These are phyloP conservation scores for Drosophila santomea DNA, from an alignment of 1,140 invertebrate genomes.

Conservation along the genomic window DNA sequence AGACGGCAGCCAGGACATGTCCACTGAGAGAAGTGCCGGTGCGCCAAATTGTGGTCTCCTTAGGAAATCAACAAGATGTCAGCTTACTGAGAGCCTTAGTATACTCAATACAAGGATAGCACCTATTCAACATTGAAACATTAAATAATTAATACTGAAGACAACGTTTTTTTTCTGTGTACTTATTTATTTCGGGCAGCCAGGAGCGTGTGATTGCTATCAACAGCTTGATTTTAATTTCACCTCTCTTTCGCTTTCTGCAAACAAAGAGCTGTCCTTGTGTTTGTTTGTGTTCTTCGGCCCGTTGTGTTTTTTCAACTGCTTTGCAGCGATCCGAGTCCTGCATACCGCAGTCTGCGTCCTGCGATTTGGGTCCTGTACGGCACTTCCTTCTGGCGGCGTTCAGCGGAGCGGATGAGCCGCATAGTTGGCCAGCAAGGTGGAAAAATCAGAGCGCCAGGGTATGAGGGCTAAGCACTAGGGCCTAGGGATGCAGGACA, in stretches of 20 bases:
- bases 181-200: conserved; percentile 48
- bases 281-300: conserved; percentile 18
- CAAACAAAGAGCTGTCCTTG: conserved; percentile 33
- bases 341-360: conserved; percentile 51
- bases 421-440: conserved; percentile 76
- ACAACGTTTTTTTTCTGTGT: background rate
- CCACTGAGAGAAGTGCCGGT: background rate
- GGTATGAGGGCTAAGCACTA: conserved; percentile 6
- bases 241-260: conserved; percentile 28
- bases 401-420: conserved; percentile 70
- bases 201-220: conserved; percentile 79
- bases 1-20: conserved; percentile 21
- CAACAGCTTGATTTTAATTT: conserved; percentile 82
- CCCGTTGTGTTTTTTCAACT: conserved; percentile 32
- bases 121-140: no score
- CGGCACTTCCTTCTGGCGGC: conserved; percentile 64
- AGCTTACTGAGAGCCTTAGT: no score
- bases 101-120: no score
- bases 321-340: conserved; percentile 48
- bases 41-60: background rate
- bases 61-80: background rate
- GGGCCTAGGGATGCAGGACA: conserved; percentile 4
- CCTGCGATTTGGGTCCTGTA: conserved; percentile 41
- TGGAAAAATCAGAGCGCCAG: conserved; percentile 72
- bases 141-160: background rate